A percentile compares a stretch with the other conserved stretches of the same genome.
Conservation (phyloP, 2,113 vertebrate species). For the Nerophis ophidion region DNA sequence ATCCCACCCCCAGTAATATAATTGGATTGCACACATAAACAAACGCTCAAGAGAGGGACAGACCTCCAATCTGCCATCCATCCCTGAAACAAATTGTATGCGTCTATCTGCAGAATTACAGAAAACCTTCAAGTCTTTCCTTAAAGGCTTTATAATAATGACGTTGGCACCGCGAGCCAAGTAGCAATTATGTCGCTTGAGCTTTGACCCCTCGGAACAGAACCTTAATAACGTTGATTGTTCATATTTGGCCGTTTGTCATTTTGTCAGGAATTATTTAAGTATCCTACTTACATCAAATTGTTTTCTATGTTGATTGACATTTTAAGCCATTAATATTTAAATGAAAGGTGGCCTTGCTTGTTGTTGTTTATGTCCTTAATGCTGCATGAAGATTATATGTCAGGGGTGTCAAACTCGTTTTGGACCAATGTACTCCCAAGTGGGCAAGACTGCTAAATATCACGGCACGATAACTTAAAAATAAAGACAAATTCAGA, state of each 20-base stretch:
- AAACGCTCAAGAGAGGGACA: background rate
- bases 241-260: conserved; percentile 13
- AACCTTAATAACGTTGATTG: conserved; percentile 21
- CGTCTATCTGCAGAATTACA: conserved; percentile 12
- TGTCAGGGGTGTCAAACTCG: too few species aligned
- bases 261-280: conserved; percentile 3
- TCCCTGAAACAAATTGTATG: conserved; percentile 6
- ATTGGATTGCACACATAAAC: conserved; percentile 19
- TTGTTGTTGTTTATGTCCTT: too few species aligned
- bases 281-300: conserved; percentile 14
- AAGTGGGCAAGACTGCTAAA: too few species aligned
- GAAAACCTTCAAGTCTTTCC: conserved; percentile 5
- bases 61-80: background rate
- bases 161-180: conserved; percentile 11
- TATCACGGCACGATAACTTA: too few species aligned
- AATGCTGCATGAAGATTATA: too few species aligned
- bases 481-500: too few species aligned
- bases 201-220: conserved; percentile 26
- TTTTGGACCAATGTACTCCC: too few species aligned
- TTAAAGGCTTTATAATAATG: conserved; percentile 10
- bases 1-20: conserved; percentile 16
- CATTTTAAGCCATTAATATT: background rate
- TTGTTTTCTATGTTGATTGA: conserved; percentile 3
- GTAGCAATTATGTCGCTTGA: conserved; percentile 28
- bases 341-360: background rate